Evolutionary conservation across 2,888 invertebrate species (phyloP).

Genomic region (Clanis bilineata): DNA sequence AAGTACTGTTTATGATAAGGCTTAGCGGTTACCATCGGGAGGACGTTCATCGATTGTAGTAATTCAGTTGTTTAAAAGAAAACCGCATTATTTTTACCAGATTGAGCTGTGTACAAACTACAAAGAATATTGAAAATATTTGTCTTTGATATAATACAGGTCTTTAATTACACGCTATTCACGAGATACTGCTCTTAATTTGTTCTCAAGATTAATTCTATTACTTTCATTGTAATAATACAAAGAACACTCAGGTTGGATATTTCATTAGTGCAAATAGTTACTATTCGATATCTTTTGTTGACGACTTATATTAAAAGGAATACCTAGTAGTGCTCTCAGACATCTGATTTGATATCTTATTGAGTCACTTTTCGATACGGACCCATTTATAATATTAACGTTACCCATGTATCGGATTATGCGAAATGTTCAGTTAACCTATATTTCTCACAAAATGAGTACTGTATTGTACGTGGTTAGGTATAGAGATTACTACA

Average conservation of each 20-base stretch:
- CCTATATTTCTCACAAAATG: slow-evolving; percentile 10
- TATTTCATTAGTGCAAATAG: background rate
- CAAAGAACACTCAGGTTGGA: background rate
- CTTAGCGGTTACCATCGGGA: too few relatives aligned
- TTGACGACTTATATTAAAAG: background rate
- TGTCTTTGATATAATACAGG: too few relatives aligned
- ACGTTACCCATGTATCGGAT: background rate
- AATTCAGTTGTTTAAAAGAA: too few relatives aligned
- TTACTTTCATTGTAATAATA: background rate
- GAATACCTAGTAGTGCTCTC: background rate
- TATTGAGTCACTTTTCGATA: slow-evolving; percentile 1
- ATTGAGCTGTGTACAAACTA: too few relatives aligned
- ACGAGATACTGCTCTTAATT: background rate
- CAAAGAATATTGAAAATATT: too few relatives aligned
- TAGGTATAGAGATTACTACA: background rate
- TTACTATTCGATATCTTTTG: background rate
- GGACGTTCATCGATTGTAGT: too few relatives aligned
- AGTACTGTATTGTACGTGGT: slow-evolving; percentile 16
- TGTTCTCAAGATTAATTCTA: background rate
- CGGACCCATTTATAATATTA: background rate
- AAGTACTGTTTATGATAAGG: too few relatives aligned
- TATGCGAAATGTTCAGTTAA: slow-evolving; percentile 15
- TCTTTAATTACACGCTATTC: background rate
- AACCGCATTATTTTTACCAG: too few relatives aligned
- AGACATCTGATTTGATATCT: background rate